Evolutionary conservation across 2,113 vertebrate genomes (phyloP), one percentile per base, ranked within the genome.

Genomic region (Sula dactylatra): DNA sequence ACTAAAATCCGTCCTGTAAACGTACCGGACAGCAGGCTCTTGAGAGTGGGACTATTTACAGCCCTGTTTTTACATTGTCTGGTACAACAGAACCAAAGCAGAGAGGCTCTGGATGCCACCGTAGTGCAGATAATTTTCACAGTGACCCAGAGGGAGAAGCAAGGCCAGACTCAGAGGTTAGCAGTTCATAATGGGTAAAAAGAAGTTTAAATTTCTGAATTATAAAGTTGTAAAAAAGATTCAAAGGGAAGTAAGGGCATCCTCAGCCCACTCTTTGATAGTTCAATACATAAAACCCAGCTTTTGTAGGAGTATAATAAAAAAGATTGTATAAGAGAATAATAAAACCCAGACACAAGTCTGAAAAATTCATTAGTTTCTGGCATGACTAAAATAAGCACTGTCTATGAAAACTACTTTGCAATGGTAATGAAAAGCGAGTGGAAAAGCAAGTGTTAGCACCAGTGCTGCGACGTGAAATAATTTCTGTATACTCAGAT

Each of bases 281-380:
- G 82, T 94, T 92, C 16, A 64, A 86, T 89, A 84, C 66, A 93
- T 93, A 97, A 95, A 97, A 70, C 19, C 2, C 49, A 73, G 79
- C 58, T 88, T 95, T 97, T 96, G 74, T 88, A 97, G 95, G 92
- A 94, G 67, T 86, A 95, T 89, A 96, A 96, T 96, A 97, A 97
- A 97, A 97, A 97, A 97, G 72, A 82, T 94, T 98, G 92, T 95
- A 96, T 94, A 97, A 77, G 83, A 91, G 65, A 84, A 42, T 95
- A 96, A 96, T 95, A 97, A 97, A 97, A 96, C 76, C 88, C 90
- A 95, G 85, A 95, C 80, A 93, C 40, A 84, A 96, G 78, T 94
- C 69, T 97, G 76, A 97, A 97, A 98, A 97, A 95, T 95, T 88
- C 82, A 92, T 97, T 97, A 95, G 45, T 84, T 97, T 72, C 73